phyloP scores from a whole-genome alignment of 2,888 invertebrate species.

The Caenorhabditis sp. region DNA sequence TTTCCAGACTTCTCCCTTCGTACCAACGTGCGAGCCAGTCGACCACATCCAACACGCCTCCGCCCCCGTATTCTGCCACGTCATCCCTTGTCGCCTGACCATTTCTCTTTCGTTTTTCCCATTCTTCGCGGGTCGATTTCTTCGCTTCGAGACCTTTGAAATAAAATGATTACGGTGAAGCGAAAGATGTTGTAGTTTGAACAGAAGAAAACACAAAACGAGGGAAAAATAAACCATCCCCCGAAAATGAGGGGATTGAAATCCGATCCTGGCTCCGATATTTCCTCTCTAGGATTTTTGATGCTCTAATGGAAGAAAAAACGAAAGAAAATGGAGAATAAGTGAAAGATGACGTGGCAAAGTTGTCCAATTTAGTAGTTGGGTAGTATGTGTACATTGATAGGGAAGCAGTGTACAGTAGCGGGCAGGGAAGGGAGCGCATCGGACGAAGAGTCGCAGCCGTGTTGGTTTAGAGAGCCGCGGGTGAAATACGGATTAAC shows the following conservation, averaged over 20 bases:
- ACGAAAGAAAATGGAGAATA: neutral
- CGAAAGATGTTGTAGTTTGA: slow-evolving; percentile 21
- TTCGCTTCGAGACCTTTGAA: slow-evolving; percentile 17
- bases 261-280: slow-evolving; percentile 14
- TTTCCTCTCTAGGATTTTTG: slow-evolving; percentile 17
- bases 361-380: neutral
- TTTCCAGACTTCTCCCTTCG: slow-evolving; percentile 64
- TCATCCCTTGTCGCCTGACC: slow-evolving; percentile 23
- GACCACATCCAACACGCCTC: slow-evolving; percentile 44
- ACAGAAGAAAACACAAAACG: neutral
- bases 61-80: slow-evolving; percentile 52
- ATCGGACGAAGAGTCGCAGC: slow-evolving; percentile 19
- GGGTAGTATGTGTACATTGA: slow-evolving; percentile 20
- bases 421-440: slow-evolving; percentile 11
- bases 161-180: slow-evolving; percentile 4
- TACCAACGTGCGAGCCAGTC: slow-evolving; percentile 68
- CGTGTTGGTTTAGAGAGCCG: slow-evolving; percentile 27
- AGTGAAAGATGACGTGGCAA: slow-evolving; percentile 26
- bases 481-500: slow-evolving; percentile 56
- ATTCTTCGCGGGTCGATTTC: slow-evolving; percentile 20
- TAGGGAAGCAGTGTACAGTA: slow-evolving; percentile 40
- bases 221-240: slow-evolving; percentile 17
- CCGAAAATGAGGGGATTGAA: neutral
- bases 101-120: neutral
- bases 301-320: slow-evolving; percentile 37